Conservation (phyloP, 2,797 vertebrate genomes). For the Chelmon rostratus region DNA sequence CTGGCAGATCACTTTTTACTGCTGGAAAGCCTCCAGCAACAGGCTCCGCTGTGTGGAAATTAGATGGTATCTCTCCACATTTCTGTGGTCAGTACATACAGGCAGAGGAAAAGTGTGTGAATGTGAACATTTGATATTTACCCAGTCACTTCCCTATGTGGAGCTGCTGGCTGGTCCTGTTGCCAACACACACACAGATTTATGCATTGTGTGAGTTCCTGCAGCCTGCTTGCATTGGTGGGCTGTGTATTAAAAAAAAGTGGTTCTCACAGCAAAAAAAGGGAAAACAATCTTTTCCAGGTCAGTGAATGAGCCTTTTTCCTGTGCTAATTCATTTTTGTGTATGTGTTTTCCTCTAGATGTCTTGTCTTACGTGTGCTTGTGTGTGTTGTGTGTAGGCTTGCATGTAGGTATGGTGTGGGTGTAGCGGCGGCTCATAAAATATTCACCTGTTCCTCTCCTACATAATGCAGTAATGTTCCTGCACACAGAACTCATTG, state of each 20-base stretch:
- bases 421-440: conserved; percentile 56
- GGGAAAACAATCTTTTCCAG: conserved; percentile 38
- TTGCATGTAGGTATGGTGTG: conserved; percentile 18
- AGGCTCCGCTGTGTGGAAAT: conserved; percentile 56
- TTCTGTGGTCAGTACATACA: conserved; percentile 52
- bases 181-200: conserved; percentile 38
- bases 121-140: conserved; percentile 72
- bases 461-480: conserved; percentile 76
- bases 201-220: conserved; percentile 37
- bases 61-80: conserved; percentile 64
- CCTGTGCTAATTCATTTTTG: conserved; percentile 31
- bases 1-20: conserved; percentile 59
- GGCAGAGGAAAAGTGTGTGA: conserved; percentile 50
- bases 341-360: conserved; percentile 17
- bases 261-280: conserved; percentile 23
- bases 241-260: conserved; percentile 2
- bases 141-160: conserved; percentile 65
- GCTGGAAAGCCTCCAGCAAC: conserved; percentile 56
- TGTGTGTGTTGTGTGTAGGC: conserved; percentile 11
- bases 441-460: conserved; percentile 75
- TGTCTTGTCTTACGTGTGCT: neutral
- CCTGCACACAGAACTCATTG: conserved; percentile 43
- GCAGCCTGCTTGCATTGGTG: neutral
- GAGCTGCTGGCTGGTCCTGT: conserved; percentile 39
- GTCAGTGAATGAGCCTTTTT: conserved; percentile 45